These are phyloP conservation scores for Catocala fraxini DNA, from an alignment of 2,888 invertebrate genomes.

Conservation along the genomic window DNA sequence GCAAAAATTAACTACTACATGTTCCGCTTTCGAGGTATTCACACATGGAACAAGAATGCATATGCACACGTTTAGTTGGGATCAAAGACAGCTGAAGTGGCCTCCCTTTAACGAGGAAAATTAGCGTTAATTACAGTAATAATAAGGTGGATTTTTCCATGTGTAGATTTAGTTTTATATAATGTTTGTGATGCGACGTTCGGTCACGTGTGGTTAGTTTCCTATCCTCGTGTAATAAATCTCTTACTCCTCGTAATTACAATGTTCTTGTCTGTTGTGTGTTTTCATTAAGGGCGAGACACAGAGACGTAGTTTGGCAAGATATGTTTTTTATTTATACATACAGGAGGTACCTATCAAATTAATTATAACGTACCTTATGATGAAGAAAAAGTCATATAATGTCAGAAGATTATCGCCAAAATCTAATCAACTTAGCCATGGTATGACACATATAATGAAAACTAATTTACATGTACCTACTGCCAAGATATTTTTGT, in stretches of 20 bases:
- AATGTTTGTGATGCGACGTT: conserved; percentile 58
- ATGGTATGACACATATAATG: no score
- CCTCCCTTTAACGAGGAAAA: conserved; percentile 59
- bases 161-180: conserved; percentile 61
- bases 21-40: conserved; percentile 76
- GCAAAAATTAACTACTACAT: conserved; percentile 88
- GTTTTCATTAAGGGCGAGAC: conserved; percentile 81
- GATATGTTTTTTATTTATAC: conserved; percentile 33
- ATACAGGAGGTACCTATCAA: neutral
- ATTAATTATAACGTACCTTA: neutral
- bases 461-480: no score
- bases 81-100: conserved; percentile 61
- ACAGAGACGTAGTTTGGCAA: conserved; percentile 57
- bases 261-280: conserved; percentile 85
- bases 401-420: neutral
- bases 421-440: no score
- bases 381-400: neutral
- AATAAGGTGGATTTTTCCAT: conserved; percentile 74
- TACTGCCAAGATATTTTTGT: no score
- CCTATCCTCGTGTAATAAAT: conserved; percentile 85
- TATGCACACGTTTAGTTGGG: conserved; percentile 71
- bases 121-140: conserved; percentile 71
- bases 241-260: conserved; percentile 86
- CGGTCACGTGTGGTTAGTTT: conserved; percentile 84
- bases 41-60: conserved; percentile 82